Evolutionary conservation across 2,888 invertebrate species (phyloP).

Genomic region (Pollenia labialis): DNA sequence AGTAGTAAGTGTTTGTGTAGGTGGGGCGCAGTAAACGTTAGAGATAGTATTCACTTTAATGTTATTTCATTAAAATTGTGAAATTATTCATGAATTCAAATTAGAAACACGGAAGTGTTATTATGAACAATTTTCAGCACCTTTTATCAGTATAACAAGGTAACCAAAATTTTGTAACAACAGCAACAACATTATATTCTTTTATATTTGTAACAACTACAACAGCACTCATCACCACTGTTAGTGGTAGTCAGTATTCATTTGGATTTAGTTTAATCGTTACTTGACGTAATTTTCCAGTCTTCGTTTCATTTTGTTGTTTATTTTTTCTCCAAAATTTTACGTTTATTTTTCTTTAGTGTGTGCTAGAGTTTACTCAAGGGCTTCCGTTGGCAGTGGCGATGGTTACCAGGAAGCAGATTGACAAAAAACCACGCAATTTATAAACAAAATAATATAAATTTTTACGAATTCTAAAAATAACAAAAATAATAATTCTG

Average conservation of each 20-base stretch:
- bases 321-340: neutral
- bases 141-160: constrained; percentile 60
- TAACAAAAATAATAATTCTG: neutral
- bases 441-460: constrained; percentile 7
- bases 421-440: constrained; percentile 60
- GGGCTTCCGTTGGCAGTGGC: constrained; percentile 57
- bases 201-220: neutral
- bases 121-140: constrained; percentile 68
- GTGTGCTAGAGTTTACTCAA: constrained; percentile 47
- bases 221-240: neutral
- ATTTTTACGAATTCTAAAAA: neutral
- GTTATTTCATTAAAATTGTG: constrained; percentile 76
- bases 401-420: constrained; percentile 54
- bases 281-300: constrained; percentile 24
- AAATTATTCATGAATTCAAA: constrained; percentile 78
- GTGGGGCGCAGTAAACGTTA: neutral
- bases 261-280: constrained; percentile 44
- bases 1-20: too few species aligned
- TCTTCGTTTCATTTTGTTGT: neutral
- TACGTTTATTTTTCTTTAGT: constrained; percentile 20
- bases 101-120: constrained; percentile 77
- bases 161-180: constrained; percentile 52
- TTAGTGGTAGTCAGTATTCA: neutral
- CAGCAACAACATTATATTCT: neutral
- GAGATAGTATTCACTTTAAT: constrained; percentile 46